Base-by-base conservation (phyloP, 2,113 vertebrate genomes). In the Cyprinodon brontotheroides region DNA sequence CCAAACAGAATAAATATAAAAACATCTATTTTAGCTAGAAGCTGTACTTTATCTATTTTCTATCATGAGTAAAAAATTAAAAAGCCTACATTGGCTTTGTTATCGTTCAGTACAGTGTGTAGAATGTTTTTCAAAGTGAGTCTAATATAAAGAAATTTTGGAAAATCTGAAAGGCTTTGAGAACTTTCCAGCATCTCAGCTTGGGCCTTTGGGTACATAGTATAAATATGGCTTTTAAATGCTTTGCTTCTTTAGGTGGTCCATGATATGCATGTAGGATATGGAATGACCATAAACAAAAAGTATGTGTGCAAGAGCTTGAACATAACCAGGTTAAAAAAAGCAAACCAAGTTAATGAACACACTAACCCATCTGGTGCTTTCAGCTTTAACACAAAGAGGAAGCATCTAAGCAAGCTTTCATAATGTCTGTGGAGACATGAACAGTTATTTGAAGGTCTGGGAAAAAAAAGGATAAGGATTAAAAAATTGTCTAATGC, bases 361-460 rank as follows among this genome's bases (percentile, higher is more conserved):
- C 65, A 62, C 79, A 83, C 88, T 91, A 89, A 91, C 81, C 65
- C 20, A 22, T 65, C 53, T 15, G 61, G 76, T 82, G 85, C 88
- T 89, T 86, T 17, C 41, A 82, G 86, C 82, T 78, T 84, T 88
- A 82, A 87, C 68, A 67, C 63, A 68, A 68, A 59, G 76, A 77
- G 78, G 70, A 75, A 61, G 78, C 75, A 72, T 71, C 61, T 60
- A 59, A 86, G 74, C 77, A 77, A 77, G 88, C 89, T 89, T 89
- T 80, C 76, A 64, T 65, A 68, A 86, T 91, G 78, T 88, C 82
- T 12, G n/a, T 83, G 62, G 76, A 84, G 81, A 91, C 82, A 91
- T 91, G 65, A 86, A 86, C 77, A 77, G 65, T 89, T 92, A 91
- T 93, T 92, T 92, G 92, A 90, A 92, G 92, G 92, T 82, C 75